Evolutionary conservation across 2,113 vertebrate genomes (phyloP), one percentile per base, ranked within the genome.

Genomic region (Astatoreochromis straeleni): DNA sequence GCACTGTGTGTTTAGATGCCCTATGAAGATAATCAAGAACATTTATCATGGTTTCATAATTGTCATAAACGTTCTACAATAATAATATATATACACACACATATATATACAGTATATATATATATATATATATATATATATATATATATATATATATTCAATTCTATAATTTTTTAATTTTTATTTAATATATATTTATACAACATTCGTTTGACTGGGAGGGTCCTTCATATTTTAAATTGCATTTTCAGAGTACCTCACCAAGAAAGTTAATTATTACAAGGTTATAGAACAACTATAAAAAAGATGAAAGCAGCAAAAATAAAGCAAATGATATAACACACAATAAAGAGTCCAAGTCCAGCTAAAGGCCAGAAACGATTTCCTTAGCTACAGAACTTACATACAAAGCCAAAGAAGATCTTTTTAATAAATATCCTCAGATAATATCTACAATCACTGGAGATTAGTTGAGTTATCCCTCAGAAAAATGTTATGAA

Each of bases 121-220:
- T n/a, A n/a, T n/a, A n/a, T 24, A 42, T 9, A 49, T 3, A 49
- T 49, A 47, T 42, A 3, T 2, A 4, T 7, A 16, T 2, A 16
- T 2, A 53, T 11, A 11, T 4, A 10, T 1, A 21, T 1, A 7
- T 4, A 17, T 2, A 47, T 47, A 47, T 42, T 13, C 0, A 17
- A 4, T 19, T 33, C 5, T 35, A 12, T 65, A 65, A 2, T 65
- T 35, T 35, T 38, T n/a, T 0, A 2, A 5, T 29, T 38, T 7
- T 12, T n/a, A 38, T 65, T n/a, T n/a, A 35, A 65, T 19, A 35
- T 38, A 7, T 38, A 7, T 65, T n/a, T 65, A n/a, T 35, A 12
- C 11, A 38, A 38, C 60, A n/a, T n/a, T 65, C 0, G 7, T 38
- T 65, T 65, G 31, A 35, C 5, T 1, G 10, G 9, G 3, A 63